These are phyloP conservation scores for Microplitis deprimator DNA, from an alignment of 2,888 invertebrate species.

Conservation along the genomic window DNA sequence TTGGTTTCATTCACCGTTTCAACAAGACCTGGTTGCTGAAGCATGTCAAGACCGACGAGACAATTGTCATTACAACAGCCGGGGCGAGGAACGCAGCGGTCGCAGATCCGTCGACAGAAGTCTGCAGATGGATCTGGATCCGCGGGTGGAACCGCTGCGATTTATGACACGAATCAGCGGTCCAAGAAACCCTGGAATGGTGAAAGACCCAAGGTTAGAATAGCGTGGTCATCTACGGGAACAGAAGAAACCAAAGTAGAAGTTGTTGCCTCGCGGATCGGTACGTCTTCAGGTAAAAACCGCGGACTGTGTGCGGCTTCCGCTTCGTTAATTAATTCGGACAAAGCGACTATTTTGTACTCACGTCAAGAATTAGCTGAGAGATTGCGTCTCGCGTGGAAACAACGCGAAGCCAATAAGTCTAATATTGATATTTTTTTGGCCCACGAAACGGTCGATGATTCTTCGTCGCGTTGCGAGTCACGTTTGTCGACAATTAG, in stretches of 20 bases:
- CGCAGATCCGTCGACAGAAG: conserved; percentile 62
- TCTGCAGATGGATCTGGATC: conserved; percentile 63
- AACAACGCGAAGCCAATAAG: conserved; percentile 72
- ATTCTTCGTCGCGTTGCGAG: conserved; percentile 56
- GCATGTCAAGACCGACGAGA: conserved; percentile 57
- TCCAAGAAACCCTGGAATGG: conserved; percentile 42
- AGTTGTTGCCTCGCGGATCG: conserved; percentile 65
- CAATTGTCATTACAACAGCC: conserved; percentile 65
- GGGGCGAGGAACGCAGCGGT: conserved; percentile 51
- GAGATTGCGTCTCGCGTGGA: conserved; percentile 72
- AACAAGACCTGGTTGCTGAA: no score
- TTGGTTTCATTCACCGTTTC: no score
- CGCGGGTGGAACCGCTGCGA: conserved; percentile 60
- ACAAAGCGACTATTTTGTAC: conserved; percentile 65
- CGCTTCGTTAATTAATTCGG: conserved; percentile 40
- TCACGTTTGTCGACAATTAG: conserved; percentile 59
- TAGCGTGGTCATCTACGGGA: conserved; percentile 63
- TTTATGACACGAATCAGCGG: no score
- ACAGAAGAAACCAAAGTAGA: conserved; percentile 55
- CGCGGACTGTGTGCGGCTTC: background rate
- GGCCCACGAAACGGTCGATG: conserved; percentile 72
- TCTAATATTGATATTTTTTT: conserved; percentile 77
- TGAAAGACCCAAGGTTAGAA: conserved; percentile 61
- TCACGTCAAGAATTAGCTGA: conserved; percentile 73
- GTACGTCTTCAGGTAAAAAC: conserved; percentile 46